These are phyloP conservation scores for Synergus gifuensis DNA, from an alignment of 2,888 invertebrate species.

Conservation along the genomic window DNA sequence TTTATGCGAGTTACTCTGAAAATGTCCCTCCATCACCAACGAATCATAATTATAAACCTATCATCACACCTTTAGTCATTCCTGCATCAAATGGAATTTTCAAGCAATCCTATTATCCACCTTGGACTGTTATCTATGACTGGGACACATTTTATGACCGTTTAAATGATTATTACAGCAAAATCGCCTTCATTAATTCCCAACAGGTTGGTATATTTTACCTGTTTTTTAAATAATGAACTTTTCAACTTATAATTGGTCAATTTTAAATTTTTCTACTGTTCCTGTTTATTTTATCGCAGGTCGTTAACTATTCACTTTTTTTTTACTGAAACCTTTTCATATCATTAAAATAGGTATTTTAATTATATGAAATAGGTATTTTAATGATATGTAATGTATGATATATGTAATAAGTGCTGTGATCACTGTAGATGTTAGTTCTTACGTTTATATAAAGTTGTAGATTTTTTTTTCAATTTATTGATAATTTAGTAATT, in stretches of 20 bases:
- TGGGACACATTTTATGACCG: conserved; percentile 65
- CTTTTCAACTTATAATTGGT: no score
- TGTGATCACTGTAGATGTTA: no score
- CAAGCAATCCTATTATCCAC: conserved; percentile 54
- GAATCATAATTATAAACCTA: conserved; percentile 63
- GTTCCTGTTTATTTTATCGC: no score
- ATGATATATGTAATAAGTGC: no score
- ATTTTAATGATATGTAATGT: no score
- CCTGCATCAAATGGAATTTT: conserved; percentile 55
- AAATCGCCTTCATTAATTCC: conserved; percentile 62
- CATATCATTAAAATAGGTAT: no score
- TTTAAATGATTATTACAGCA: conserved; percentile 62
- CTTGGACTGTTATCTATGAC: conserved; percentile 64
- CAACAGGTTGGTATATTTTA: conserved; percentile 62
- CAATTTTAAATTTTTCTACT: no score
- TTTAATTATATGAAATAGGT: no score
- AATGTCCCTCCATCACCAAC: conserved; percentile 48
- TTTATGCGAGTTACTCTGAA: conserved; percentile 56
- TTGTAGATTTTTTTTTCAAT: background rate
- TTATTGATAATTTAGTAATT: background rate
- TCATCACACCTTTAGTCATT: conserved; percentile 63
- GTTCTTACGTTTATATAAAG: no score
- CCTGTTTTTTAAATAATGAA: no score
- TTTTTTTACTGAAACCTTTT: no score
- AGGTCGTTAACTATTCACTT: no score